Base-by-base conservation (phyloP, 2,797 vertebrate genomes). In the Poecilia gillii region DNA sequence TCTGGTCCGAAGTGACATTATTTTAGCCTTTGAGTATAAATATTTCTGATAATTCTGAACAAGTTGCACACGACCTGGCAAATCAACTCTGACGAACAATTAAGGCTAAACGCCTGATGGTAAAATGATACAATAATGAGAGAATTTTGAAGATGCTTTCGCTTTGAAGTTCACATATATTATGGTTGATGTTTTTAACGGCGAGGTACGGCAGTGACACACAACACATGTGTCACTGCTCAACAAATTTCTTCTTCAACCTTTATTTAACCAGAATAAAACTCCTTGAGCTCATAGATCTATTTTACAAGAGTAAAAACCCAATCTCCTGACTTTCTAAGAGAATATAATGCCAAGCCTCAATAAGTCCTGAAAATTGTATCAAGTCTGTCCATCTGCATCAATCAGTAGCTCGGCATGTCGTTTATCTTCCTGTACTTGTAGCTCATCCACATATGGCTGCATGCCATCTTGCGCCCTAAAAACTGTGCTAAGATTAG, bases 21-120 rank as follows among this genome's bases (percentile, higher is more conserved):
- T 64, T 49, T 82, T 33, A 71, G 53, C 62, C 1, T 83, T 79
- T 81, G 59, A 71, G 1, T 57, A 23, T n/a, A 33, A 57, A 68
- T 79, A 57, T 77, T 80, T 79, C 46, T 59, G 33, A 75, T 71
- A 0, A 73, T 71, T 57, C 6, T 51, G 47, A 76, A 70, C 57
- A 41, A 80, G 14, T 75, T 47, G 7, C 49, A 72, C 14, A n/a
- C 78, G 36, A 76, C 66, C 36, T 72, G 68, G 33, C 41, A 66
- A 66, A 45, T 46, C 0, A 77, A 59, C 33, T 13, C 9, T n/a
- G 43, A 70, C 28, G 25, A 41, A 70, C 7, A 33, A 3, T 75
- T 70, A 14, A 16, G 14, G 31, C 7, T 25, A 25, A 25, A 53
- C 25, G 25, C 51, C 8, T 53, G 20, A 11, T 53, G 23, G 8